phyloP scores from a whole-genome alignment of 2,797 vertebrate species.

The Melanotaenia boesemani region DNA sequence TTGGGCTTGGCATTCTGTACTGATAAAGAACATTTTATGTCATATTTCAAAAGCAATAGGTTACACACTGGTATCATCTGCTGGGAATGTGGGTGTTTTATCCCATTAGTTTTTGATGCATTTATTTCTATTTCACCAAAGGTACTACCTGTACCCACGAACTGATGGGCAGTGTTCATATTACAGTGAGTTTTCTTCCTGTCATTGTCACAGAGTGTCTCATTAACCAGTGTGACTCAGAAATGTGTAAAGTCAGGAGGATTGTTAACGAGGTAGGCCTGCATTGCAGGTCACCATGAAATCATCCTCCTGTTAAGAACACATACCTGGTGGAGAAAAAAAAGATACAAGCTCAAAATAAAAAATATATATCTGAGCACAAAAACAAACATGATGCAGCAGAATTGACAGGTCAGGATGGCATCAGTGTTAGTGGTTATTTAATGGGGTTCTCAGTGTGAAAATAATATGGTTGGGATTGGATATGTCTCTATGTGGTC shows the following conservation, averaged over 20 bases:
- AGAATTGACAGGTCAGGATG: conserved; percentile 30
- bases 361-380: conserved; percentile 3
- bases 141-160: neutral
- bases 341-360: neutral
- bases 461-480: conserved; percentile 50
- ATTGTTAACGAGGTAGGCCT: conserved; percentile 28
- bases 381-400: neutral
- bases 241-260: conserved; percentile 29
- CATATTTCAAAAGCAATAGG: neutral
- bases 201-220: conserved; percentile 22
- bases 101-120: neutral
- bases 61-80: neutral
- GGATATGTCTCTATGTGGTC: conserved; percentile 16
- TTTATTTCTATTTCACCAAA: neutral
- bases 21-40: conserved; percentile 8
- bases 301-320: conserved; percentile 25
- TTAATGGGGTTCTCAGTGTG: conserved; percentile 60
- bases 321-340: conserved; percentile 10
- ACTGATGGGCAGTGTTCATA: conserved; percentile 5
- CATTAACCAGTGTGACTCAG: conserved; percentile 36
- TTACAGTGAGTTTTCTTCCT: conserved; percentile 6
- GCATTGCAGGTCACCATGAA: conserved; percentile 27
- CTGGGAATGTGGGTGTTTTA: neutral
- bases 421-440: conserved; percentile 20
- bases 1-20: conserved; percentile 8